A percentile compares a stretch with the other conserved stretches of the same genome.
Evolutionary conservation across 2,797 vertebrate genomes (phyloP).

Genomic region (Danio choprae): DNA sequence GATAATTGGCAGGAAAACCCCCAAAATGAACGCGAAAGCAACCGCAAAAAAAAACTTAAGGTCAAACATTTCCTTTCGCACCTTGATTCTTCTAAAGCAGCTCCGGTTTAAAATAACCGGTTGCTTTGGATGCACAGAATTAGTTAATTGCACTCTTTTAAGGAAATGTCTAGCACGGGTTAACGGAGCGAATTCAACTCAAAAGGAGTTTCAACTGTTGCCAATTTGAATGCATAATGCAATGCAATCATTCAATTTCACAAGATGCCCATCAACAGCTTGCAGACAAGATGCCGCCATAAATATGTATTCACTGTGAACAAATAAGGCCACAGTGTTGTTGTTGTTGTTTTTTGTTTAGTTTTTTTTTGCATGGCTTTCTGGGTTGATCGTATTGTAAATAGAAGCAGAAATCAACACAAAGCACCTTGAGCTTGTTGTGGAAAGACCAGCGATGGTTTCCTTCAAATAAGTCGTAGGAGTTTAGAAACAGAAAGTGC

Average conservation of each 20-base stretch:
- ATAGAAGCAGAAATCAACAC: slow-evolving; percentile 6
- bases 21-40: slow-evolving; percentile 20
- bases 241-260: neutral
- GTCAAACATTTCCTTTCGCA: slow-evolving; percentile 57
- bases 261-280: neutral
- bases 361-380: slow-evolving; percentile 17
- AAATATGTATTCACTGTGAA: neutral
- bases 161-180: neutral
- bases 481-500: slow-evolving; percentile 83
- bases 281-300: neutral
- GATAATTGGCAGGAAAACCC: slow-evolving; percentile 58
- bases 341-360: no score
- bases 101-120: slow-evolving; percentile 44
- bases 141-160: neutral
- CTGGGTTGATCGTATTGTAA: no score
- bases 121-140: slow-evolving; percentile 22
- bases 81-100: slow-evolving; percentile 59
- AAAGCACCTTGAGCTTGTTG: slow-evolving; percentile 16
- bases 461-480: slow-evolving; percentile 85
- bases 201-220: no score
- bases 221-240: neutral
- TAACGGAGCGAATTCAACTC: no score
- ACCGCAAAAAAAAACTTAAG: slow-evolving; percentile 56
- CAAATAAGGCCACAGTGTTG: neutral
- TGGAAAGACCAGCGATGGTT: slow-evolving; percentile 56